Conservation (phyloP, 1,140 invertebrate genomes). For the Diabrotica undecimpunctata region DNA sequence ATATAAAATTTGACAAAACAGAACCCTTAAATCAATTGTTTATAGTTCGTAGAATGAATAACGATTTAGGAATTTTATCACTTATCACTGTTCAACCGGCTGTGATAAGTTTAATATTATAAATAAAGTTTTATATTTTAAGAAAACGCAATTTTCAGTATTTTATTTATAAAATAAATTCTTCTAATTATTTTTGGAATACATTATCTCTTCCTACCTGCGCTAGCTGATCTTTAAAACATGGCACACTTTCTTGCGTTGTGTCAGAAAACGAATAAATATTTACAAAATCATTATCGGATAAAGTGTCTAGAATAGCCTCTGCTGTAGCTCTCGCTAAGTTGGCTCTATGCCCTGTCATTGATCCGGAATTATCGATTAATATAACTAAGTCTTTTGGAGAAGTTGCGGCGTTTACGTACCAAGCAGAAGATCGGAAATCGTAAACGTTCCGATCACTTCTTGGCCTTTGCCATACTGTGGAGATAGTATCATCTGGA, state of each 20-base stretch:
- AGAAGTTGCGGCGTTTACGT: conserved; percentile 91
- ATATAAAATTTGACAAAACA: too few species aligned
- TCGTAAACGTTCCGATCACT: conserved; percentile 77
- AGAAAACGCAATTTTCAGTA: neutral
- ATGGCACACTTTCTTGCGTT: conserved; percentile 73
- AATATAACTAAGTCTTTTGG: conserved; percentile 95
- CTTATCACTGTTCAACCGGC: too few species aligned
- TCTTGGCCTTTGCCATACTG: conserved; percentile 44
- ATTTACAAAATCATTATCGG: conserved; percentile 95
- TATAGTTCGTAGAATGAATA: too few species aligned
- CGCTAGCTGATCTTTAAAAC: conserved; percentile 84
- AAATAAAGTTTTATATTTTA: too few species aligned
- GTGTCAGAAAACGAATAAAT: conserved; percentile 79
- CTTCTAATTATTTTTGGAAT: conserved; percentile 5
- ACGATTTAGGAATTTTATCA: too few species aligned
- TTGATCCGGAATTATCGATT: conserved; percentile 84
- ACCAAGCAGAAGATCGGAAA: conserved; percentile 85
- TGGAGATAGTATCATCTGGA: conserved; percentile 54
- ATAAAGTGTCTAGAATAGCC: conserved; percentile 89
- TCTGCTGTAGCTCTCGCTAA: conserved; percentile 82
- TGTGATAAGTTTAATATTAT: too few species aligned
- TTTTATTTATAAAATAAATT: neutral
- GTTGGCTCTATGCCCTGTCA: conserved; percentile 78
- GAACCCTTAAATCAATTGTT: too few species aligned
- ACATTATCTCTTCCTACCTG: conserved; percentile 52